Base-by-base conservation (phyloP, 2,888 invertebrate species). In the Trichopria drosophilae region DNA sequence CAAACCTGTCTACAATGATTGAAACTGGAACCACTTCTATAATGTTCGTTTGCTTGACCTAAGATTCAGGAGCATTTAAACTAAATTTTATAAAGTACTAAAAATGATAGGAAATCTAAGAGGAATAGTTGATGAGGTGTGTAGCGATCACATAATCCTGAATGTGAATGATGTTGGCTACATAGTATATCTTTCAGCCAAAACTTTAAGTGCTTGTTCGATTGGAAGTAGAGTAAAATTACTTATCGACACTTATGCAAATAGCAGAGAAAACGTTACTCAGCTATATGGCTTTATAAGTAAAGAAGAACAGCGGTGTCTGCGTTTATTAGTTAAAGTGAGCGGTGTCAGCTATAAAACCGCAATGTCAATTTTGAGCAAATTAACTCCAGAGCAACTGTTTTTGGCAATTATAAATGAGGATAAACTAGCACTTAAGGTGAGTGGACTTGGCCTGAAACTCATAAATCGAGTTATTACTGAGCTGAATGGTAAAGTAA, bases 401-500 rank as follows among this genome's bases (percentile, higher is more conserved):
- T 43, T 43, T 43, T 43, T 43, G 43, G 43, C 43, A 43, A 43
- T 43, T 43, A 47, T 40, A 29, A 45, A 45, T 45, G 45, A 45
- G 36, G 45, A 45, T 45, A 45, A 45, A 45, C 36, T 45, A 45
- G 28, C 36, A 45, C 45, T 45, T 36, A 46, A 46, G 46, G 39
- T 46, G 46, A 46, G 37, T 46, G 46, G 46, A 13, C 46, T 46
- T 13, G 37, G 37, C 37, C 31, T n/a, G n/a, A 46, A 46, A 46
- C 37, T 46, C 46, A 46, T 46, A 37, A 46, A 46, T 46, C 37
- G 46, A 46, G 39, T 46, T 32, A 46, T 46, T 39, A 46, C 36
- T 36, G 45, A 45, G 36, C 29, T 45, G 15, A 45, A 36, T 45
- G 36, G 45, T 29, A 45, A 45, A 45, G 45, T 45, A 12, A 45